Base-by-base conservation (phyloP, 1,140 invertebrate genomes). In the Streblospio benedicti region DNA sequence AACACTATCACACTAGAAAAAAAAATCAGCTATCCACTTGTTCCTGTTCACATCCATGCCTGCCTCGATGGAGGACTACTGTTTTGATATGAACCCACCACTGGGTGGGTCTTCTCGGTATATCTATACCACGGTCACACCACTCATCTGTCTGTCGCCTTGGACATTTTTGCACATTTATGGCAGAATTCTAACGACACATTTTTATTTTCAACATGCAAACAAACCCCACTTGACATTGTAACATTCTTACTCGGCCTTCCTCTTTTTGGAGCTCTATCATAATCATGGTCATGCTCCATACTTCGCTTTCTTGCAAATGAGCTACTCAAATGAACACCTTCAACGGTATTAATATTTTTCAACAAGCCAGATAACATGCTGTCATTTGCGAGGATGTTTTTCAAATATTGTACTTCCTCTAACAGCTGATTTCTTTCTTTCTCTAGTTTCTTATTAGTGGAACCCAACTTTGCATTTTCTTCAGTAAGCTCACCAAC, bases 161-260 rank as follows among this genome's bases (percentile, higher is more conserved):
- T 38, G 9, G 35, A 9, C 35, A 38, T 38, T 38, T 30, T 4
- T 30, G 69, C 63, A 67, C 69, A 70, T 9, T 62, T 59, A 5
- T 68, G 44, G 67, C 73, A 75, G 35, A 75, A 72, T 60, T 75
- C 73, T 1, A 75, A 54, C 12, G 69, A 71, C 1, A 70, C 69
- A 53, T 63, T 60, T 32, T 66, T 67, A 23, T 68, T 60, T 31
- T 67, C 64, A n/a, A 75, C 73, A 70, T 75, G 73, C 12, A 75
- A 62, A 59, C 73, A 75, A 14, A 75, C 65, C 28, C 73, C 73
- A 41, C 65, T 69, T 12, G 57, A 64, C 33, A 50, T 18, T 20
- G 12, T 12, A 6, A 43, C n/a, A 2, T 32, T 0, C 41, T 61
- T 64, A 23, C 49, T 61, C 9, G 9, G 20, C 31, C 41, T 23